Conservation (phyloP, 2,888 invertebrate species). For the Trypoxylon attenuatum region DNA sequence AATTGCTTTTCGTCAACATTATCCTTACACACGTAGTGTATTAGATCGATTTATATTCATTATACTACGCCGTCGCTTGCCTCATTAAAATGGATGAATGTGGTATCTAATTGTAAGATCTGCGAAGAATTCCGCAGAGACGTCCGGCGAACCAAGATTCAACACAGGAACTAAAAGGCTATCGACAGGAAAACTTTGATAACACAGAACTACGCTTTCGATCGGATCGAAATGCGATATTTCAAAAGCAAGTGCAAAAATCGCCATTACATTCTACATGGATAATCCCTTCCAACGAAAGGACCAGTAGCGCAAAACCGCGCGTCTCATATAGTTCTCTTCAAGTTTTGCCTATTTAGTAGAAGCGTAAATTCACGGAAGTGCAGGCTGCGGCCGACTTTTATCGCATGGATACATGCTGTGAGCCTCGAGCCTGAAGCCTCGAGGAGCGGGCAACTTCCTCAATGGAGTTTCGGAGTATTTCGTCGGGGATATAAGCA, state of each 20-base stretch:
- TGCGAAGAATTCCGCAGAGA: constrained; percentile 18
- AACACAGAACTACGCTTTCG: constrained; percentile 4
- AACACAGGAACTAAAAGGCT: constrained; percentile 7
- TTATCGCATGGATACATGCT: too few relatives aligned
- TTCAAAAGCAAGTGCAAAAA: background rate
- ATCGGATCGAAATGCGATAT: background rate
- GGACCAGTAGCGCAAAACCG: too few relatives aligned
- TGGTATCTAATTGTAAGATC: constrained; percentile 29
- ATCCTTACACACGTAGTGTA: constrained; percentile 7
- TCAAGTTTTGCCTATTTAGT: too few relatives aligned
- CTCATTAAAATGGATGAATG: constrained; percentile 34
- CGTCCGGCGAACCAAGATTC: background rate
- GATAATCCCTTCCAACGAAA: too few relatives aligned
- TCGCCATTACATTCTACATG: too few relatives aligned
- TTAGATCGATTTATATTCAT: constrained; percentile 31
- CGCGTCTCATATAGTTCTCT: too few relatives aligned
- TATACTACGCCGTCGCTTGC: constrained; percentile 1
- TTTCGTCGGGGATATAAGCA: too few relatives aligned
- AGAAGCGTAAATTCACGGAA: too few relatives aligned
- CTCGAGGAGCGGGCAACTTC: too few relatives aligned
- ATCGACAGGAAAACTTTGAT: constrained; percentile 8
- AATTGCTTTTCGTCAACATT: constrained; percentile 4
- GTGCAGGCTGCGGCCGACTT: too few relatives aligned
- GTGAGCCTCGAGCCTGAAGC: too few relatives aligned
- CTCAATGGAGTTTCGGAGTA: too few relatives aligned